phyloP scores from a whole-genome alignment of 2,888 invertebrate species.

The Erebia palarica region DNA sequence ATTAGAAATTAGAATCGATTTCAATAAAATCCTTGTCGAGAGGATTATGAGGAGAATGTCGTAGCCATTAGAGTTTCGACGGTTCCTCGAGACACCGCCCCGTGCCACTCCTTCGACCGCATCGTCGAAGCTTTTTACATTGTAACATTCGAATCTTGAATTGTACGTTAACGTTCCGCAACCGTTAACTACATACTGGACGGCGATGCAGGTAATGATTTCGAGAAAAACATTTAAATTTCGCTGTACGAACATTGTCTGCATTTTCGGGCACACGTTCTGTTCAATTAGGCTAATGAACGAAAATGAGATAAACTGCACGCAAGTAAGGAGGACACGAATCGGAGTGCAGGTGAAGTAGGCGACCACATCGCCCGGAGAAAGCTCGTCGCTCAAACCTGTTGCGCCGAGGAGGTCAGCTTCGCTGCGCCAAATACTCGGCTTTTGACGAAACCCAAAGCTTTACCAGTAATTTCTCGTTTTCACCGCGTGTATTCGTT shows the following conservation, averaged over 20 bases:
- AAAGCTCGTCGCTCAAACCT: conserved; percentile 10
- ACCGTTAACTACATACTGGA: not conserved
- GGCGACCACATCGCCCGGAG: not conserved
- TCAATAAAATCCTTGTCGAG: not conserved
- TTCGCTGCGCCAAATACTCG: not conserved
- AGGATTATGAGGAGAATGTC: not conserved
- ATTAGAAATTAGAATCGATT: not conserved
- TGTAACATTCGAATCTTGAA: not conserved
- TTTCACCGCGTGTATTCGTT: not conserved
- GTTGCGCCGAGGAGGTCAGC: conserved; percentile 1
- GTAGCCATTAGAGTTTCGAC: not conserved
- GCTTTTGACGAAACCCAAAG: too few relatives aligned
- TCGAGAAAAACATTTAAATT: not conserved
- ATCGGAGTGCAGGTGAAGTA: not conserved
- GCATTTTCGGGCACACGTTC: not conserved
- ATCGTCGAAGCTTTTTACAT: not conserved
- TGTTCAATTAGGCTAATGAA: conserved; percentile 1
- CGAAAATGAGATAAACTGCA: conserved; percentile 9
- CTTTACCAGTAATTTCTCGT: too few relatives aligned
- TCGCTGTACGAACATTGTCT: not conserved
- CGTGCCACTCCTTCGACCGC: not conserved
- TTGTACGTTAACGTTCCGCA: not conserved
- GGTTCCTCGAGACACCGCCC: not conserved
- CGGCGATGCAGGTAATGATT: not conserved
- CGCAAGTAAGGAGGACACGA: not conserved